Evolutionary conservation across 2,797 vertebrate genomes (phyloP), one percentile per base, ranked within the genome.

Genomic region (Poeciliopsis gracilis): DNA sequence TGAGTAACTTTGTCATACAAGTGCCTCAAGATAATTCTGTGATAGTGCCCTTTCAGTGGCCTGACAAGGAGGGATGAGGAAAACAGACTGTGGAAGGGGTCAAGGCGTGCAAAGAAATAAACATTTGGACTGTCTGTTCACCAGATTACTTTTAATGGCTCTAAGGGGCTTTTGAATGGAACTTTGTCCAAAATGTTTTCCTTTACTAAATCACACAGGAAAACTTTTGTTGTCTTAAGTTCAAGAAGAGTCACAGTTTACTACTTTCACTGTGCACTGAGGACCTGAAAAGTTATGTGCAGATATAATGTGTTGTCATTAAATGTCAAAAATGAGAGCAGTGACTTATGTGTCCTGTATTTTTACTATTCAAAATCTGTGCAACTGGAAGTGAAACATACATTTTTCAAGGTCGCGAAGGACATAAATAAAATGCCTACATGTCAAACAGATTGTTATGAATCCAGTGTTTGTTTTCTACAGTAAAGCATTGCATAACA

Each of bases 391-490:
- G 28, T 72, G 2, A 73, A 49, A 63, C 1, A 30, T 75, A n/a
- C 55, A 73, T 67, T 80, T 82, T 78, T 41, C 7, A 43, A 78
- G 38, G 79, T 83, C 18, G 72, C 82, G 74, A 73, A 66, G 55
- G 57, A 86, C 13, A 80, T 92, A 88, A 85, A 90, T 87, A 87
- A 73, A 66, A 85, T 86, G 83, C 87, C 72, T 74, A 69, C 83
- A 82, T 77, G 49, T 63, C 80, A 75, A 91, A 91, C 92, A 92
- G 91, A 94, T 83, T 47, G 66, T 47, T 80, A 74, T 77, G 80
- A 86, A 84, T 86, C 36, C 75, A 79, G 30, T 63, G 47, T 86
- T 82, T 82, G 3, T 15, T 78, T 33, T 23, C 47, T 61, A 72
- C 67, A 71, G 57, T 45, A 61, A 38, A 55, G 36, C 20, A n/a